A percentile compares a stretch with the other conserved stretches of the same genome.
Evolutionary conservation across 2,888 invertebrate genomes (phyloP).

Genomic region (Acrobasis repandana): DNA sequence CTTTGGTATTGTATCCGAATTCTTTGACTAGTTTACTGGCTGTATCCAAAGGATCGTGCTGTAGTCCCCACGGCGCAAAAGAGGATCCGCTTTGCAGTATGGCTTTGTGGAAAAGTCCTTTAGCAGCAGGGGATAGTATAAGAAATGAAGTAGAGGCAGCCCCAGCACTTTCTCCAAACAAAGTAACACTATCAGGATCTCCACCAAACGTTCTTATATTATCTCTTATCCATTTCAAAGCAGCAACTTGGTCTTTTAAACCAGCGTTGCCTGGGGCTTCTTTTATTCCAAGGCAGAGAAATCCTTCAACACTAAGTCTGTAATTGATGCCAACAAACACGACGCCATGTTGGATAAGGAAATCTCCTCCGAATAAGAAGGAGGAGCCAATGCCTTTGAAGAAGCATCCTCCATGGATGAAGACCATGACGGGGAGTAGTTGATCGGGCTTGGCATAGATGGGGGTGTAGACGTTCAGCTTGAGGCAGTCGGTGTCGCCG

Average conservation of each 20-base stretch:
- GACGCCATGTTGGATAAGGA: conserved; percentile 58
- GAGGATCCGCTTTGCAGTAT: conserved; percentile 61
- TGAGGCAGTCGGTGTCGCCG: conserved; percentile 65
- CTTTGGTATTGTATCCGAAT: conserved; percentile 63
- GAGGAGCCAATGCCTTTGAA: conserved; percentile 71
- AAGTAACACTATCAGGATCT: conserved; percentile 70
- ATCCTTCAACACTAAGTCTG: conserved; percentile 80
- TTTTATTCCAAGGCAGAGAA: conserved; percentile 83
- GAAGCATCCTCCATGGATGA: conserved; percentile 71
- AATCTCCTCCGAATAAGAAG: conserved; percentile 83
- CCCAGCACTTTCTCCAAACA: conserved; percentile 73
- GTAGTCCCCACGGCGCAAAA: conserved; percentile 44
- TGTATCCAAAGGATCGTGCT: conserved; percentile 32
- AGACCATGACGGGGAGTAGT: conserved; percentile 64
- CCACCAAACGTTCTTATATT: conserved; percentile 71
- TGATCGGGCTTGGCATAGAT: conserved; percentile 35
- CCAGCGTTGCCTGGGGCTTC: conserved; percentile 87
- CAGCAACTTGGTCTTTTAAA: conserved; percentile 72
- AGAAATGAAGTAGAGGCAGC: conserved; percentile 67
- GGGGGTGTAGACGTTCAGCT: conserved; percentile 64
- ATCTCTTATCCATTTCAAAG: conserved; percentile 63
- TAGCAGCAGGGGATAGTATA: conserved; percentile 62
- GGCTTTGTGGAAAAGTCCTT: conserved; percentile 67
- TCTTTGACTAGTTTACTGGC: conserved; percentile 42
- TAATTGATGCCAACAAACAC: conserved; percentile 67